These are phyloP conservation scores for Nineta flava DNA, from an alignment of 2,888 invertebrate species.

Conservation along the genomic window DNA sequence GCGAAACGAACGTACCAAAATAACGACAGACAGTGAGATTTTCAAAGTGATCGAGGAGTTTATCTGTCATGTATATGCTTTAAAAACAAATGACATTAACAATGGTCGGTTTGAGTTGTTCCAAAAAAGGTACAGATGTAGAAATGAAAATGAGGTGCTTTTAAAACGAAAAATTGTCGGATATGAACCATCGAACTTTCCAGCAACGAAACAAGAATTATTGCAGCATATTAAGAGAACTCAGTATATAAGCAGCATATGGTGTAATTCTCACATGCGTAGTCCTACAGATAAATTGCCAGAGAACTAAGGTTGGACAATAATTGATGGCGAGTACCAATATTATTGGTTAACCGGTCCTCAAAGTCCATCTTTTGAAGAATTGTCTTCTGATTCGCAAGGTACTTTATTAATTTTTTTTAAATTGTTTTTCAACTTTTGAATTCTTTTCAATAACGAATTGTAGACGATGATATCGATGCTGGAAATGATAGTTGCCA, in stretches of 20 bases:
- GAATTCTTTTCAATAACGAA: not conserved
- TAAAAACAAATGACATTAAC: not conserved
- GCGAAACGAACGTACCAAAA: no score
- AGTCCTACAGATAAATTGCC: not conserved
- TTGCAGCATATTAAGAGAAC: slow-evolving; percentile 11
- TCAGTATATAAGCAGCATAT: slow-evolving; percentile 1
- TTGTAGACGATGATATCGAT: not conserved
- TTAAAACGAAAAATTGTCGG: not conserved
- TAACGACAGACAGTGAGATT: no score
- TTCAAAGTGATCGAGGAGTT: no score
- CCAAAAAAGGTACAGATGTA: not conserved
- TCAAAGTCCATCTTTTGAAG: slow-evolving; percentile 6
- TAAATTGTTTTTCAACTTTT: not conserved
- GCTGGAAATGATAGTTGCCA: not conserved
- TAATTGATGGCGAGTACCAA: slow-evolving; percentile 10
- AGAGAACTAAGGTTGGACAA: slow-evolving; percentile 11
- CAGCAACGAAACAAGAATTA: slow-evolving; percentile 10
- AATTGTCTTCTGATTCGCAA: slow-evolving; percentile 7
- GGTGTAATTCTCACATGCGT: slow-evolving; percentile 4
- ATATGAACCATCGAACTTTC: not conserved
- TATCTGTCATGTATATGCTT: no score
- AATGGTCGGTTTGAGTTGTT: not conserved
- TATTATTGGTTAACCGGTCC: slow-evolving; percentile 11
- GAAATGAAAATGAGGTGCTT: not conserved
- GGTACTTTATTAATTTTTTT: slow-evolving; percentile 8